These are phyloP conservation scores for Slavum lentiscoides DNA, from an alignment of 2,888 invertebrate species.

Conservation along the genomic window DNA sequence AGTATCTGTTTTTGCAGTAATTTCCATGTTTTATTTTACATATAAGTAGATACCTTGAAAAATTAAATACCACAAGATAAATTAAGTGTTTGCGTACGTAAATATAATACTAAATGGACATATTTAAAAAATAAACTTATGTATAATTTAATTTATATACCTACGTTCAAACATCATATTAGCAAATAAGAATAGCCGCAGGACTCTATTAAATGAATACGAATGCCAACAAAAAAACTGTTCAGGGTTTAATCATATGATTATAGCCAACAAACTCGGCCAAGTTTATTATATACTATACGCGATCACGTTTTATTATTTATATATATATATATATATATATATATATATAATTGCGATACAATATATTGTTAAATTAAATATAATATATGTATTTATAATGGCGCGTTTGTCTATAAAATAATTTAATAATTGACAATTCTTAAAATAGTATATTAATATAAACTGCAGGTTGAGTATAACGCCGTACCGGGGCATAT, in stretches of 20 bases:
- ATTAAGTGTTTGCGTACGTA: not conserved
- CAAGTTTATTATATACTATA: slow-evolving; percentile 26
- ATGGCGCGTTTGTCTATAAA: not conserved
- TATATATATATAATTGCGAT: not conserved
- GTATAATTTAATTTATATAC: slow-evolving; percentile 18
- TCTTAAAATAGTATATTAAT: not conserved
- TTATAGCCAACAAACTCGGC: slow-evolving; percentile 42
- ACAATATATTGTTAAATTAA: not conserved
- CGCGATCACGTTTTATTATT: slow-evolving; percentile 4
- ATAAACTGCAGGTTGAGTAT: too few relatives aligned
- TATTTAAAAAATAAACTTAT: not conserved
- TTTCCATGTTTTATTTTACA: slow-evolving; percentile 11
- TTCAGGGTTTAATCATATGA: slow-evolving; percentile 21
- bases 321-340: too few relatives aligned
- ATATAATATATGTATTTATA: not conserved
- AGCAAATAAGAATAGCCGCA: slow-evolving; percentile 32
- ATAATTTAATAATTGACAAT: not conserved
- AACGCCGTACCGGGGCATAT: too few relatives aligned
- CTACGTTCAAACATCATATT: not conserved
- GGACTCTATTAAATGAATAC: slow-evolving; percentile 29
- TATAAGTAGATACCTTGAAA: not conserved
- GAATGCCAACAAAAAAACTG: slow-evolving; percentile 30
- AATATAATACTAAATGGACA: not conserved
- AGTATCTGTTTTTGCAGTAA: not conserved
- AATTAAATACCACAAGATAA: not conserved